Conservation (phyloP, 2,797 vertebrate genomes). For the Limnodromus scolopaceus region DNA sequence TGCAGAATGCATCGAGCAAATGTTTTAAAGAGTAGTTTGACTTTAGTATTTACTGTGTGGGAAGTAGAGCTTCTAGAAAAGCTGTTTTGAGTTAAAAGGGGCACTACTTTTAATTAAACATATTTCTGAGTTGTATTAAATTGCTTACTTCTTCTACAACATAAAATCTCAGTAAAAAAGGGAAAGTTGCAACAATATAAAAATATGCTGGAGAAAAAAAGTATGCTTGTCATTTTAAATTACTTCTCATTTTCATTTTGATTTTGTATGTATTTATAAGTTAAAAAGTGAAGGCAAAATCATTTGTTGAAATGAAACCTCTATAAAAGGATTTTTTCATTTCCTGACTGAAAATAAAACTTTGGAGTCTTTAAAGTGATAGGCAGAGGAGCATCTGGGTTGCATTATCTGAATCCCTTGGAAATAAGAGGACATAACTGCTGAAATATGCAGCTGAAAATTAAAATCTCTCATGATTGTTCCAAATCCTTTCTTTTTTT, state of each 20-base stretch:
- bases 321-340: constrained; percentile 29
- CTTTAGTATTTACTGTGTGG: background rate
- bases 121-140: background rate
- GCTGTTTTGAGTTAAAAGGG: background rate
- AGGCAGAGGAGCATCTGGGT: constrained; percentile 32
- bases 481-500: background rate
- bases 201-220: background rate
- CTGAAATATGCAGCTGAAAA: constrained; percentile 12
- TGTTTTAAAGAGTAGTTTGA: background rate
- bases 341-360: background rate
- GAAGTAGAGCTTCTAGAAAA: background rate
- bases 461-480: background rate
- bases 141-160: background rate
- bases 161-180: background rate
- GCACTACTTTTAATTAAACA: background rate
- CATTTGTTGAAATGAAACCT: background rate
- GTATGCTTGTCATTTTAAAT: background rate
- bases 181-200: background rate
- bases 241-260: background rate
- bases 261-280: background rate
- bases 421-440: constrained; percentile 5
- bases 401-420: constrained; percentile 1
- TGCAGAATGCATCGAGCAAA: background rate
- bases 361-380: background rate
- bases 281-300: constrained; percentile 25